Percentiles rank a stretch among this genome's conserved stretches.
These are phyloP conservation scores for Tetragonula clypearis DNA, from an alignment of 1,140 invertebrate species.

Conservation along the genomic window DNA sequence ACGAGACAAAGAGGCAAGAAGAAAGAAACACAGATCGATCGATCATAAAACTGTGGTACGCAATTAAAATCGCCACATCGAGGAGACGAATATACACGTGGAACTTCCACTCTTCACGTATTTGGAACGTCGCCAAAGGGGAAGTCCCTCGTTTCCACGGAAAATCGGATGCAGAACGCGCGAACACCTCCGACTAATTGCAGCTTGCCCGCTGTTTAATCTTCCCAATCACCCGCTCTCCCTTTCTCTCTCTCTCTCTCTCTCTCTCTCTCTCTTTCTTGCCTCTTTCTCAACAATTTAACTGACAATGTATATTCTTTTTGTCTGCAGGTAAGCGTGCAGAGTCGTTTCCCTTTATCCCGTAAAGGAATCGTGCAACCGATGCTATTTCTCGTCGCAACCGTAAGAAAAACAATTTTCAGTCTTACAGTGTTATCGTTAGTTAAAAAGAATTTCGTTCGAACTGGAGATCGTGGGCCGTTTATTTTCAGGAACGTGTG, in stretches of 20 bases:
- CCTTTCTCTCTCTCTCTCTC: too few relatives aligned
- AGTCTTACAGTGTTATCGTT: too few relatives aligned
- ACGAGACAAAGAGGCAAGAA: too few relatives aligned
- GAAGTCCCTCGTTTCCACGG: not conserved
- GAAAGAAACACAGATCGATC: not conserved
- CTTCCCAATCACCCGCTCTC: not conserved
- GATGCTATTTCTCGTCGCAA: too few relatives aligned
- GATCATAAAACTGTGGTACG: not conserved
- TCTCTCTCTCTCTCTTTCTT: too few relatives aligned
- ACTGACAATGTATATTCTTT: not conserved
- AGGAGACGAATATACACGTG: not conserved
- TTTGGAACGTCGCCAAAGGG: conserved; percentile 29
- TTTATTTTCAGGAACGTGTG: too few relatives aligned
- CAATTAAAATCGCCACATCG: not conserved
- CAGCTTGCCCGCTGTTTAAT: not conserved
- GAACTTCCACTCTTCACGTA: not conserved
- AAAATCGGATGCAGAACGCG: conserved; percentile 15
- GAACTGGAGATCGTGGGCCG: too few relatives aligned
- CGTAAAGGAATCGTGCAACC: too few relatives aligned
- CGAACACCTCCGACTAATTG: conserved; percentile 38
- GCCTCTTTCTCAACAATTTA: too few relatives aligned
- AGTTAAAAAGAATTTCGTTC: too few relatives aligned
- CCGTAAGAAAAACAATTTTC: too few relatives aligned
- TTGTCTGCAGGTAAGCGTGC: conserved; percentile 10
- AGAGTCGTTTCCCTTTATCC: not conserved